Conservation (phyloP, 2,888 invertebrate species). For the Eristalis arbustorum region DNA sequence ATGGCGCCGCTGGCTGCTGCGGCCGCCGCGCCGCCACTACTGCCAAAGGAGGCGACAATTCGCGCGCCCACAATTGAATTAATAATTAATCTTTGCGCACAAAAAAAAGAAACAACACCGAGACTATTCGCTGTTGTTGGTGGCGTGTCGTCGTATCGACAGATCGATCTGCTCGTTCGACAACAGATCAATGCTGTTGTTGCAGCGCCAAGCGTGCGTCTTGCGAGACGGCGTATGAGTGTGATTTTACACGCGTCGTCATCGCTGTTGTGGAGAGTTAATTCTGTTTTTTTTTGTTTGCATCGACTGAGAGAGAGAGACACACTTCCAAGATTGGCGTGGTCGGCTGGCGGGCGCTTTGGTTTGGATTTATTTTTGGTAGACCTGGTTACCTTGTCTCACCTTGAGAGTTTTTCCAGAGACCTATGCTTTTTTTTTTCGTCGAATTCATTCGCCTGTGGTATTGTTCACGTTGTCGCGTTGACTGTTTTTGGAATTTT, state of each 20-base stretch:
- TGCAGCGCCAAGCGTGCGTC: constrained; percentile 23
- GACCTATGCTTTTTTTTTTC: constrained; percentile 31
- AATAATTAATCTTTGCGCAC: constrained; percentile 64
- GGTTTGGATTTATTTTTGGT: constrained; percentile 58
- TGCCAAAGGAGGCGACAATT: constrained; percentile 67
- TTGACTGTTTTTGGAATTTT: constrained; percentile 64
- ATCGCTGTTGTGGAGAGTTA: not conserved
- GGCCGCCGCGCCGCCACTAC: not conserved
- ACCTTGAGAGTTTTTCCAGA: constrained; percentile 63
- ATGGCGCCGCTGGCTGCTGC: constrained; percentile 64
- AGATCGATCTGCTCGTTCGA: constrained; percentile 25
- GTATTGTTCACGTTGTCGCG: constrained; percentile 54
- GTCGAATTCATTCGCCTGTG: constrained; percentile 11
- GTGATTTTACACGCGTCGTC: constrained; percentile 53
- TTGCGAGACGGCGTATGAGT: constrained; percentile 28
- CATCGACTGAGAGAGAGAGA: not conserved
- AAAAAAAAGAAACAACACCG: not conserved
- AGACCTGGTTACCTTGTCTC: constrained; percentile 68
- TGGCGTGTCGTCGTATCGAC: not conserved
- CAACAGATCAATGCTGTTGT: constrained; percentile 28
- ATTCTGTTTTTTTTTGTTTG: constrained; percentile 12
- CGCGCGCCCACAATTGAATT: constrained; percentile 68
- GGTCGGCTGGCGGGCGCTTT: constrained; percentile 48
- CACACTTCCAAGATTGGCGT: constrained; percentile 67
- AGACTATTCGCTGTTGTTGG: not conserved